Base-by-base conservation (phyloP, 2,113 vertebrate genomes). In the Scalopus aquaticus region DNA sequence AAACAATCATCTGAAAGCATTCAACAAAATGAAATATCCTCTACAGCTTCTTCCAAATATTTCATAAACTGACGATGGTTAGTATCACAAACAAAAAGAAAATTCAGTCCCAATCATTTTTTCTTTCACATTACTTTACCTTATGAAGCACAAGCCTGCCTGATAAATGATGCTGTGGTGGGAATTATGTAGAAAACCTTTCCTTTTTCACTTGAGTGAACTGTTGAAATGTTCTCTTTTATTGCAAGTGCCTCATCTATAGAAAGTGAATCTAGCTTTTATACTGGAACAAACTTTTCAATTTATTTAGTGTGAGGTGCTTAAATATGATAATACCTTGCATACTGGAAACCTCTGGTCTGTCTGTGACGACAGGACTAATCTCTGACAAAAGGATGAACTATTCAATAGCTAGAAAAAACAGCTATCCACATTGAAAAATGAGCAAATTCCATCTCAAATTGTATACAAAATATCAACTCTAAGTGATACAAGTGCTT, bases 11-110 rank as follows among this genome's bases (percentile, higher is more conserved):
- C 35, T 89, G 30, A 93, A 5, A 89, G 56, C 32, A 79, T 91
- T 94, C 26, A 74, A 62, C 10, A 76, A 91, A 91, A 82, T 91
- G 93, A 95, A 95, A 90, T 91, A 87, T n/a, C 2, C 9, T 94
- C 12, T 93, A 85, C 54, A 70, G 9, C 7, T 91, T 74, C 24
- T 90, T 85, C n/a, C 44, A 94, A 87, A 88, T 91, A 93, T 8
- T 19, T 95, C n/a, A 87, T 83, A 79, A 91, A 91, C 17, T 58
- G 39, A 81, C 49, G n/a, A 64, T 84, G 10, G 76, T 87, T 87
- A 89, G 51, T 4, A 7, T 17, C 39, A 91, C 39, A 91, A 94
- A 85, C 7, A 76, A 9, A 44, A 90, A 88, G 22, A 74, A 79
- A 72, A 54, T 81, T 80, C 72, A 76, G 54, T 70, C 20, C 88